Conservation (phyloP, 2,888 invertebrate species). For the Lasius platythorax region DNA sequence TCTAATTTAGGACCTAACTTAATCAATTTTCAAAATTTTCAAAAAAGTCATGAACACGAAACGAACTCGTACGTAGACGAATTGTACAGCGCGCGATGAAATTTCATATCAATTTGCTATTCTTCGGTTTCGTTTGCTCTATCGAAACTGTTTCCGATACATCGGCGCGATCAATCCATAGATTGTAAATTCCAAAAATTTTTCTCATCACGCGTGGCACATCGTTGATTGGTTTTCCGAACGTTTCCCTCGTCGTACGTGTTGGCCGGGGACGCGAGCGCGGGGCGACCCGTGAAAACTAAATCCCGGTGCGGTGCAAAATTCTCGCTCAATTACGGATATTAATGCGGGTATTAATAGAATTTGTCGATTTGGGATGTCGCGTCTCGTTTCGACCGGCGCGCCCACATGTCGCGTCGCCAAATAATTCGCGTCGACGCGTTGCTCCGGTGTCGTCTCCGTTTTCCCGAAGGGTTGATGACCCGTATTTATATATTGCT, state of each 20-base stretch:
- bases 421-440: constrained; percentile 48
- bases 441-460: constrained; percentile 35
- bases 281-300: constrained; percentile 21
- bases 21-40: background rate
- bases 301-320: constrained; percentile 20
- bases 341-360: constrained; percentile 66
- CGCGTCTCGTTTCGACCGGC: constrained; percentile 32
- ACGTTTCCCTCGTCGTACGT: constrained; percentile 22
- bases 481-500: constrained; percentile 41
- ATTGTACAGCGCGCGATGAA: background rate
- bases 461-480: constrained; percentile 34
- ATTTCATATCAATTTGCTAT: background rate
- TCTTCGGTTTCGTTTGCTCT: constrained; percentile 1
- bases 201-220: constrained; percentile 39
- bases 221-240: constrained; percentile 54
- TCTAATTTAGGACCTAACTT: background rate
- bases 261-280: too few relatives aligned
- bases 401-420: constrained; percentile 40
- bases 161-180: constrained; percentile 31
- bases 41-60: background rate
- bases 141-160: constrained; percentile 22
- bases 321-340: constrained; percentile 58
- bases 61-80: background rate
- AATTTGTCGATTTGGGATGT: constrained; percentile 56
- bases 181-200: constrained; percentile 51